A percentile compares a stretch with the other conserved stretches of the same genome.
phyloP scores from a whole-genome alignment of 64 coral and sea anemone species.

The Acropora tenuis region DNA sequence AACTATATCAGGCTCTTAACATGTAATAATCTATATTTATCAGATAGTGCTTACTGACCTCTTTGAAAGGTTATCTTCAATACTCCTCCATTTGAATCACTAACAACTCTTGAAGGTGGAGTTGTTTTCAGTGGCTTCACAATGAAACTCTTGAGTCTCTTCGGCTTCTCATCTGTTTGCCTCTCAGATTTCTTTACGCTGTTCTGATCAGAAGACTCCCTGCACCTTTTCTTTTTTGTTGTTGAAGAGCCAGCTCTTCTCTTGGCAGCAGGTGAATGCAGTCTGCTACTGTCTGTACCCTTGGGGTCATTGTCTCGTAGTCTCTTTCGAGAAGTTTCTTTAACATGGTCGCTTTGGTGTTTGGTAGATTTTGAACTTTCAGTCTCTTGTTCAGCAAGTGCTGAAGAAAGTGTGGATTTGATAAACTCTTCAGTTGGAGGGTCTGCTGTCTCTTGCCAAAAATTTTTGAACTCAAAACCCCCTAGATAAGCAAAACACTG shows the following conservation, averaged over 20 bases:
- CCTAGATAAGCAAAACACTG: neutral
- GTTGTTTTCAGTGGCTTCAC: neutral
- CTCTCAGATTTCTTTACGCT: neutral
- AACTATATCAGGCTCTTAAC: too few relatives aligned
- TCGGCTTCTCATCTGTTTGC: neutral
- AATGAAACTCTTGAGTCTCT: neutral
- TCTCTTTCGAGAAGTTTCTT: neutral
- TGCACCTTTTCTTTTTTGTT: neutral
- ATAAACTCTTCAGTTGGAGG: neutral
- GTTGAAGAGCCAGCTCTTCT: neutral
- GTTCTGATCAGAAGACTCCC: neutral
- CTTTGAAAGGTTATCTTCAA: constrained; percentile 31
- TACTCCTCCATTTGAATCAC: neutral
- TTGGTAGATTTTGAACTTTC: neutral
- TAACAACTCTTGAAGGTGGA: constrained; percentile 13
- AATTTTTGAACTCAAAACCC: constrained; percentile 20
- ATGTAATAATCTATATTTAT: neutral
- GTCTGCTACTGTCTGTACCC: neutral
- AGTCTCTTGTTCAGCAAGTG: neutral
- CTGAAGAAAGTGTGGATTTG: too few relatives aligned
- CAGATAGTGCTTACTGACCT: neutral
- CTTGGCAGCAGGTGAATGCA: neutral
- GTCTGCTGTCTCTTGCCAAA: neutral
- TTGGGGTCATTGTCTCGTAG: neutral
- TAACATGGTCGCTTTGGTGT: neutral